These are phyloP conservation scores for Bhutanitis thaidina DNA, from an alignment of 2,888 invertebrate species.

Conservation along the genomic window DNA sequence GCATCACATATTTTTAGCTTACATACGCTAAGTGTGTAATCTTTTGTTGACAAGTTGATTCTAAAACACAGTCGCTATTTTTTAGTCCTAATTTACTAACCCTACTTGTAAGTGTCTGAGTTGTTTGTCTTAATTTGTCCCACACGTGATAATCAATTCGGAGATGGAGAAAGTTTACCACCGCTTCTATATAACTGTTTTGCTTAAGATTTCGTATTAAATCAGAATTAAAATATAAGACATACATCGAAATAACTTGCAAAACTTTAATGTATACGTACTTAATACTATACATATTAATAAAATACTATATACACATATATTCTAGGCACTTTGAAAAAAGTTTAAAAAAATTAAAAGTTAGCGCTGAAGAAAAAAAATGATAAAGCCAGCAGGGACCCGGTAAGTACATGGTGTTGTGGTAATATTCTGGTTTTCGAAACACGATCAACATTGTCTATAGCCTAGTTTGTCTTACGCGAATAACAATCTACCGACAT, in stretches of 20 bases:
- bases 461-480: slow-evolving; percentile 4
- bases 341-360: too few species aligned
- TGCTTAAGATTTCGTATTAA: too few species aligned
- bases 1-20: slow-evolving; percentile 4
- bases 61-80: slow-evolving; percentile 43
- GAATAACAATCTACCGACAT: slow-evolving; percentile 11
- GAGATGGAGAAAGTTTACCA: background rate
- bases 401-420: slow-evolving; percentile 17
- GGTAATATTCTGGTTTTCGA: slow-evolving; percentile 8
- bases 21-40: slow-evolving; percentile 30
- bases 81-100: slow-evolving; percentile 23
- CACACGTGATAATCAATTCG: background rate
- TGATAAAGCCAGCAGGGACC: slow-evolving; percentile 7
- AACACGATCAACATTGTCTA: slow-evolving; percentile 22
- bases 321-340: too few species aligned
- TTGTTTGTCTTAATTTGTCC: slow-evolving; percentile 1
- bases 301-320: too few species aligned
- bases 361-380: too few species aligned
- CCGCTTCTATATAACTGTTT: background rate
- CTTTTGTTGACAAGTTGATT: slow-evolving; percentile 38
- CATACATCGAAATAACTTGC: too few species aligned
- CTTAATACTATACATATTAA: too few species aligned
- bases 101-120: background rate
- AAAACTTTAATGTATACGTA: too few species aligned
- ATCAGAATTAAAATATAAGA: too few species aligned